Conservation (phyloP, 2,113 vertebrate genomes). For the Callorhinus ursinus region DNA sequence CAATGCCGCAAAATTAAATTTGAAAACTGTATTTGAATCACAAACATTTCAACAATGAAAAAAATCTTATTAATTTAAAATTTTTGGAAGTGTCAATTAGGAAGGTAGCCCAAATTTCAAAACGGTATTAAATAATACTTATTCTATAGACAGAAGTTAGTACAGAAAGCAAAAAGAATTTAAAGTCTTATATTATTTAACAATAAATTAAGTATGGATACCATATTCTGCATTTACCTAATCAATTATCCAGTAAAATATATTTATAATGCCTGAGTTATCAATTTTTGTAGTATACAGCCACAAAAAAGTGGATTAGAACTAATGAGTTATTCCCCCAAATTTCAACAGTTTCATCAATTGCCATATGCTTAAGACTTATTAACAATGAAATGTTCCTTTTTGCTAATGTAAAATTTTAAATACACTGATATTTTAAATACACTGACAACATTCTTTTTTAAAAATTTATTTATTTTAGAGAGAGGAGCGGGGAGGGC, state of each 20-base stretch:
- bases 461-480: neutral
- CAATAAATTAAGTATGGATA: neutral
- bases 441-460: neutral
- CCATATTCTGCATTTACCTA: neutral
- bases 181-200: neutral
- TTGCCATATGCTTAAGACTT: conserved; percentile 19
- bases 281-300: neutral
- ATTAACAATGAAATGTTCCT: neutral
- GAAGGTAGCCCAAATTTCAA: conserved; percentile 17
- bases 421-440: neutral
- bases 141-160: neutral
- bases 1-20: conserved; percentile 4
- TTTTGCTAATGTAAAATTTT: neutral
- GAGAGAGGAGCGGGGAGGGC: neutral
- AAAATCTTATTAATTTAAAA: conserved; percentile 2
- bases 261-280: neutral
- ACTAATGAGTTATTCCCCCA: neutral
- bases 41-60: conserved; percentile 8
- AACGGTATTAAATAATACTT: conserved; percentile 25
- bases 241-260: neutral
- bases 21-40: neutral
- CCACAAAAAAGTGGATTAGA: neutral
- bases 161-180: neutral
- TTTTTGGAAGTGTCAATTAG: neutral
- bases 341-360: neutral